Evolutionary conservation across 2,888 invertebrate species (phyloP), one percentile per base, ranked within the genome.

Genomic region (Endomychus coccineus): DNA sequence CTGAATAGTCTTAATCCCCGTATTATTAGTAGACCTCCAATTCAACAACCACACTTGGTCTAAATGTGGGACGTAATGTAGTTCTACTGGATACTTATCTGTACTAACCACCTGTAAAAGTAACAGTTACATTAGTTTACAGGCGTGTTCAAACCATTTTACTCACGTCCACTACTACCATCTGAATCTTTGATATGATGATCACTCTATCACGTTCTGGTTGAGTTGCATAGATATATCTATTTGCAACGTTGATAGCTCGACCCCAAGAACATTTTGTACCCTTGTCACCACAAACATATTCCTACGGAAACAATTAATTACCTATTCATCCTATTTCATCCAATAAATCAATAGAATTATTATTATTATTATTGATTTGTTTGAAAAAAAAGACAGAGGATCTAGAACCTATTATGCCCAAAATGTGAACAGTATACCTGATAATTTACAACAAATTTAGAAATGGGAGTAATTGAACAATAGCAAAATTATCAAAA

Each of bases 31-130:
- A 29, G 70, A 70, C 27, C 78, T 70, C 80, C 80, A 82, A 58
- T 81, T 81, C 34, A 82, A 61, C 11, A 83, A 71, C 83, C 83
- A 83, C 2, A 83, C 77, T 61, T 83, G 82, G 59, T 83, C 83
- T 46, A 82, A 62, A 51, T 79, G 76, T 9, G 75, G 72, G 2
- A 83, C 76, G 59, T 83, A 82, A 55, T 75, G 72, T 27, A 84
- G 62, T 44, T 79, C 76, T 13, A 81, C 80, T 1, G 83, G 83
- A 52, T 71, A 75, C 56, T 78, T 77, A 58, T 83, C 83, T 2
- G 83, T 83, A 21, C 75, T 69, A 23, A 84, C 77, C 23, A 82
- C 78, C 61, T 61, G 31, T 24, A 50, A 45, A 4, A 4, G n/a
- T n/a, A n/a, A 19, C 9, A 19, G n/a, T 19, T 19, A 25, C 27